These are phyloP conservation scores for Anadara kagoshimensis DNA, from an alignment of 1,140 invertebrate genomes.

Conservation along the genomic window DNA sequence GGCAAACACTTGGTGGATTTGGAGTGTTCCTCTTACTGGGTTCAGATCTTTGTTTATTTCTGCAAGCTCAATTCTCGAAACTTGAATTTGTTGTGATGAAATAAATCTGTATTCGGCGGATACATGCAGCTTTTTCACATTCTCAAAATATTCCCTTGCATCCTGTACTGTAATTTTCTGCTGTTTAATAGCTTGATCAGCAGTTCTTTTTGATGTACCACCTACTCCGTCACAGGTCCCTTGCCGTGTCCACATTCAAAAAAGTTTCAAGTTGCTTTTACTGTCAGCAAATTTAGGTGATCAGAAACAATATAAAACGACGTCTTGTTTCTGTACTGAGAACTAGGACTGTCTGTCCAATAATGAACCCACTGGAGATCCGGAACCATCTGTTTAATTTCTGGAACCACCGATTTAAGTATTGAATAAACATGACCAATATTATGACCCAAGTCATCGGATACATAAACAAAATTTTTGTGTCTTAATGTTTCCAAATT, in stretches of 20 bases:
- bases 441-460: constrained; percentile 23
- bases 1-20: too few relatives aligned
- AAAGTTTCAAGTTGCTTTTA: constrained; percentile 15
- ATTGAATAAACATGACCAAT: constrained; percentile 22
- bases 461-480: constrained; percentile 32
- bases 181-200: constrained; percentile 18
- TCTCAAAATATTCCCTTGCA: neutral
- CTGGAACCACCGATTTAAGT: constrained; percentile 25
- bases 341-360: constrained; percentile 42
- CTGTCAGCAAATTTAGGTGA: constrained; percentile 9
- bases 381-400: constrained; percentile 10
- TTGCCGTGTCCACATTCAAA: constrained; percentile 22
- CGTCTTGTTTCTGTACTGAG: constrained; percentile 41
- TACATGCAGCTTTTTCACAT: neutral
- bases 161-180: neutral
- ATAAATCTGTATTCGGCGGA: neutral
- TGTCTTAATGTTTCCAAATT: constrained; percentile 23
- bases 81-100: too few relatives aligned
- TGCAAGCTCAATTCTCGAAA: too few relatives aligned
- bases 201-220: constrained; percentile 27
- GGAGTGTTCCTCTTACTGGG: too few relatives aligned
- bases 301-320: constrained; percentile 28
- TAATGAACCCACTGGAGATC: constrained; percentile 29
- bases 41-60: too few relatives aligned
- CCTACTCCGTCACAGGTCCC: constrained; percentile 30